These are phyloP conservation scores for Phrynosoma platyrhinos DNA, from an alignment of 2,113 vertebrate species.

Conservation along the genomic window DNA sequence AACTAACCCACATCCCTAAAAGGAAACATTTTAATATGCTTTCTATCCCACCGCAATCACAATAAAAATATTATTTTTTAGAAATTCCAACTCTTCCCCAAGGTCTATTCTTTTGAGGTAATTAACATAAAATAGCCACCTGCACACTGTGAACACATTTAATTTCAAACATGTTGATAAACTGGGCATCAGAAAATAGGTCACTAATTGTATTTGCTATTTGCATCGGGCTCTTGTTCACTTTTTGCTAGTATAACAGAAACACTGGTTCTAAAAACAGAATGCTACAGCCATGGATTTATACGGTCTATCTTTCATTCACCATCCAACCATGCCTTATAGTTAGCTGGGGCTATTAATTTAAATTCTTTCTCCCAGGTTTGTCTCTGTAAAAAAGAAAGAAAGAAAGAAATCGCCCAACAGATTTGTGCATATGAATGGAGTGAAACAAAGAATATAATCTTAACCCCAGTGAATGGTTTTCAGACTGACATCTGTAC, in stretches of 20 bases:
- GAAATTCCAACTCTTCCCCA: slow-evolving; percentile 37
- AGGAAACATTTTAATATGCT: background rate
- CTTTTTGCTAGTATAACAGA: slow-evolving; percentile 60
- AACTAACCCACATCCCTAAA: background rate
- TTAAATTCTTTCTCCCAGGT: slow-evolving; percentile 60
- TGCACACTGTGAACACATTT: slow-evolving; percentile 69
- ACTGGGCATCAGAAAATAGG: slow-evolving; percentile 64
- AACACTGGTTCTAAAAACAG: slow-evolving; percentile 57
- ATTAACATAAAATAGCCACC: slow-evolving; percentile 66
- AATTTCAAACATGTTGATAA: slow-evolving; percentile 64
- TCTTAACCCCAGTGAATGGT: slow-evolving; percentile 64
- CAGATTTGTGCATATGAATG: slow-evolving; percentile 52
- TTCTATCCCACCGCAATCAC: slow-evolving; percentile 13
- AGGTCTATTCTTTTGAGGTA: slow-evolving; percentile 56
- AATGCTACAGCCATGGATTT: slow-evolving; percentile 39
- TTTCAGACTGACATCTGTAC: slow-evolving; percentile 81
- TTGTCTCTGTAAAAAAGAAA: slow-evolving; percentile 50
- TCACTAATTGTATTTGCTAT: slow-evolving; percentile 61
- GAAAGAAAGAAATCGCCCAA: slow-evolving; percentile 52
- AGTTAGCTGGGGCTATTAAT: slow-evolving; percentile 57
- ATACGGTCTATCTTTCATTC: slow-evolving; percentile 8
- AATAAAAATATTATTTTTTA: slow-evolving; percentile 23
- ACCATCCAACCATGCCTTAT: slow-evolving; percentile 14
- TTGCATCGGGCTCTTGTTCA: slow-evolving; percentile 63
- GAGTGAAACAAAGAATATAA: slow-evolving; percentile 74